Conservation (phyloP, 2,888 invertebrate genomes). For the Lottia gigantea region DNA sequence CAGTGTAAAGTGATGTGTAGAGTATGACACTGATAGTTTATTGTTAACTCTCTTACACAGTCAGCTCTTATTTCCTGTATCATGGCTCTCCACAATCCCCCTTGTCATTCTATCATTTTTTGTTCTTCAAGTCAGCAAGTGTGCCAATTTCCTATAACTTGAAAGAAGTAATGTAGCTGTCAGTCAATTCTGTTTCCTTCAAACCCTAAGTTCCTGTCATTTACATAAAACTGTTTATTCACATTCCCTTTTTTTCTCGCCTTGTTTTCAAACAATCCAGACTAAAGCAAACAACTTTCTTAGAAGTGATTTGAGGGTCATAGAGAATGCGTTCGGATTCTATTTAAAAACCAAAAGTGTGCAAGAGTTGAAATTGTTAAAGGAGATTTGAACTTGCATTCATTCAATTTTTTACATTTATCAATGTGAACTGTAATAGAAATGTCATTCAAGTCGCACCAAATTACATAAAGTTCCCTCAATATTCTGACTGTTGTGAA, state of each 20-base stretch:
- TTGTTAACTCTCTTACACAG: background rate
- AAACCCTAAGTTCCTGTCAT: conserved; percentile 5
- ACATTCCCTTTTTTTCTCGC: background rate
- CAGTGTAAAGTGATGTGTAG: background rate
- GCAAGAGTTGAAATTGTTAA: conserved; percentile 4
- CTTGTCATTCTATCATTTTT: background rate
- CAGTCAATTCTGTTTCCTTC: background rate
- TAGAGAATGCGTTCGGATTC: background rate
- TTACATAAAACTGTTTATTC: conserved; percentile 8
- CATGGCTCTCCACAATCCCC: background rate
- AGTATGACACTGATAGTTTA: conserved; percentile 1
- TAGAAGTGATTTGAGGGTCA: background rate
- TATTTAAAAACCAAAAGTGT: conserved; percentile 6
- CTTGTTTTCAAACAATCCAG: conserved; percentile 6
- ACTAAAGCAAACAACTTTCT: conserved; percentile 4
- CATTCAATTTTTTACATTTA: conserved; percentile 22
- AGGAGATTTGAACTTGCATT: background rate
- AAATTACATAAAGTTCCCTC: conserved; percentile 17
- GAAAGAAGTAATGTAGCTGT: conserved; percentile 8
- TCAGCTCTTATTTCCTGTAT: conserved; percentile 9
- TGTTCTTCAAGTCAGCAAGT: background rate
- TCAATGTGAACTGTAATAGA: conserved; percentile 20
- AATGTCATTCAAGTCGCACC: conserved; percentile 17
- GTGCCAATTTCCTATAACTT: conserved; percentile 8
- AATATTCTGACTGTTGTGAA: conserved; percentile 13